These are phyloP conservation scores for Neosilurus mollespiculum DNA, from an alignment of 2,797 vertebrate species.

Conservation along the genomic window DNA sequence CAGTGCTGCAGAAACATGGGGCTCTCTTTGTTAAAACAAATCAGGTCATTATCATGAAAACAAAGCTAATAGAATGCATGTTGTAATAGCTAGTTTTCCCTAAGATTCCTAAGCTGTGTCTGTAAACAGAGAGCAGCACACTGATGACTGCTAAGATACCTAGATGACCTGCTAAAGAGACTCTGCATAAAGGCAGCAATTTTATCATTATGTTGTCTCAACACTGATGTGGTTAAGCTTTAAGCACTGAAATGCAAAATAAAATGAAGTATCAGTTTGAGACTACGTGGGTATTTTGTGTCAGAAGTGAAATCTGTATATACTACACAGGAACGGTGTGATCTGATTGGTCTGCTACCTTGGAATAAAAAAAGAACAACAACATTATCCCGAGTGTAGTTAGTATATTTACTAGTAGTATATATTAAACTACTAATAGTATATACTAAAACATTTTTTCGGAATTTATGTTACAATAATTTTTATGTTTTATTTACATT, in stretches of 20 bases:
- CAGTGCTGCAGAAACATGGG: background rate
- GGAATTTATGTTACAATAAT: no score
- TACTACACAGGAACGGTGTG: no score
- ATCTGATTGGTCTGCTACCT: no score
- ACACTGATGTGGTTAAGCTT: background rate
- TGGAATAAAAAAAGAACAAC: no score
- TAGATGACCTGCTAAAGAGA: background rate
- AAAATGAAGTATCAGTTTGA: background rate
- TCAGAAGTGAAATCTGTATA: background rate
- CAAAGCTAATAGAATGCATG: background rate
- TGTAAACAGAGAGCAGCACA: conserved; percentile 1
- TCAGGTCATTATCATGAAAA: background rate
- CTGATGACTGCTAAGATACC: background rate
- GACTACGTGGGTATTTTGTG: background rate
- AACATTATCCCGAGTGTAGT: no score
- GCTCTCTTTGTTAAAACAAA: background rate
- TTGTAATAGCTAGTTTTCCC: background rate
- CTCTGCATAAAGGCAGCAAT: background rate
- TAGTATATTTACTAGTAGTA: no score
- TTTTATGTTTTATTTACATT: no score
- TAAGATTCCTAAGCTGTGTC: background rate
- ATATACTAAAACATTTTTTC: no score
- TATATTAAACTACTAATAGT: no score
- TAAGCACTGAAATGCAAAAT: background rate
- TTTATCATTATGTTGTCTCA: conserved; percentile 4